These are phyloP conservation scores for Dione juno DNA, from an alignment of 2,888 invertebrate genomes.

Conservation along the genomic window DNA sequence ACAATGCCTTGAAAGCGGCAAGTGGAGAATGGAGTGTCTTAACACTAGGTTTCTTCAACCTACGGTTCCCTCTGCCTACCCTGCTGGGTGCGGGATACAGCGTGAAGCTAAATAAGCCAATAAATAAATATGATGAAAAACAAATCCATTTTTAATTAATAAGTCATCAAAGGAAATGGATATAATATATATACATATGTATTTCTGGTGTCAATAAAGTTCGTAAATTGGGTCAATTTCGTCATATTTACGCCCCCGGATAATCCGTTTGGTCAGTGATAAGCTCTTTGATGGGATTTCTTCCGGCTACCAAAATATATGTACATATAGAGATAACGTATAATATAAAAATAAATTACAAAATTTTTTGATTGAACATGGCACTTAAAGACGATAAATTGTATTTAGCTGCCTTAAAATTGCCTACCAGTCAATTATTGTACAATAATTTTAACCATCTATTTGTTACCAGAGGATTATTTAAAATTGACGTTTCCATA, in stretches of 20 bases:
- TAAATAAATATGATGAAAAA: too few relatives aligned
- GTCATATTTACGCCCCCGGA: not conserved
- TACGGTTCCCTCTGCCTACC: too few relatives aligned
- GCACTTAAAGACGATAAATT: not conserved
- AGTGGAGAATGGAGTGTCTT: too few relatives aligned
- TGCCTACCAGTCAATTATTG: not conserved
- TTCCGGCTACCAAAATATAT: not conserved
- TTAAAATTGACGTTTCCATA: too few relatives aligned
- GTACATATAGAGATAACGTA: not conserved
- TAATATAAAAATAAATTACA: not conserved
- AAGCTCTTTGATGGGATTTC: constrained; percentile 13
- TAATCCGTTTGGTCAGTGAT: constrained; percentile 9
- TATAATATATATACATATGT: not conserved
- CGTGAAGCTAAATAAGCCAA: too few relatives aligned
- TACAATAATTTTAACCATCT: too few relatives aligned
- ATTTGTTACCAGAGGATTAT: too few relatives aligned
- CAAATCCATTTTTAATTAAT: not conserved
- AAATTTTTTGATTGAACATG: not conserved
- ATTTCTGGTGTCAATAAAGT: not conserved
- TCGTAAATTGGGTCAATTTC: constrained; percentile 6
- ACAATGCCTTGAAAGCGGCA: too few relatives aligned
- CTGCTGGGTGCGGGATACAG: too few relatives aligned
- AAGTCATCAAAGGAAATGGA: not conserved
- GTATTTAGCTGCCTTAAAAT: not conserved
- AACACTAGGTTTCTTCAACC: too few relatives aligned